phyloP scores from a whole-genome alignment of 2,797 vertebrate species.

The Oceanodroma leucorhoa region DNA sequence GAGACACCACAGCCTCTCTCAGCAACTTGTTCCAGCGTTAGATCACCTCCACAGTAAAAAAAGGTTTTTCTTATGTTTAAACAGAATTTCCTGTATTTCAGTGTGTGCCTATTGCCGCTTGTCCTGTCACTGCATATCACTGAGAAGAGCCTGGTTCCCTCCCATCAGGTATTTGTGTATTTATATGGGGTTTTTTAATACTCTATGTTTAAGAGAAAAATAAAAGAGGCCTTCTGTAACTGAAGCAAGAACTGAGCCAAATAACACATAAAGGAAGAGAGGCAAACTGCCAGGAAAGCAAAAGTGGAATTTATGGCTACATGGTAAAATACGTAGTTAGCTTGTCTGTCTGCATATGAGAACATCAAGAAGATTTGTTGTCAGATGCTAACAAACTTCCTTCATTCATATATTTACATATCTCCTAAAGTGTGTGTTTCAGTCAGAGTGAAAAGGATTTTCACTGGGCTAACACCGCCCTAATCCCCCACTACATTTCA shows the following conservation, averaged over 20 bases:
- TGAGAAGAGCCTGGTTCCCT: not conserved
- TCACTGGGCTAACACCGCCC: not conserved
- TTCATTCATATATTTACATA: not conserved
- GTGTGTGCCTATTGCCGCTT: not conserved
- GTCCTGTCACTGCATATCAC: not conserved
- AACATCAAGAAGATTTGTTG: not conserved
- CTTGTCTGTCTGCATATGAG: not conserved
- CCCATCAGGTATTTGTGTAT: not conserved
- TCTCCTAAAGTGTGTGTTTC: not conserved
- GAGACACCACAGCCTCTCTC: not conserved
- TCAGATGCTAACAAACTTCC: not conserved
- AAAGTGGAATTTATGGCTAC: not conserved
- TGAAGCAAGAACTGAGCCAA: not conserved
- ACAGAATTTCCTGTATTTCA: not conserved
- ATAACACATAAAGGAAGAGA: not conserved
- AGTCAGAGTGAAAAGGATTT: not conserved
- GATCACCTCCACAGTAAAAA: not conserved
- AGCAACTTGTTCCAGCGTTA: not conserved
- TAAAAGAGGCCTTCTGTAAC: not conserved
- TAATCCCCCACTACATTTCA: not conserved
- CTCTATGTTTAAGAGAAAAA: not conserved
- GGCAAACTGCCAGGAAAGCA: not conserved
- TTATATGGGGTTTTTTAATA: not conserved
- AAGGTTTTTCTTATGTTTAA: not conserved
- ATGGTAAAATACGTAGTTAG: not conserved